A percentile compares a stretch with the other conserved stretches of the same genome.
These are phyloP conservation scores for Leptura quadrifasciata DNA, from an alignment of 2,888 invertebrate genomes.

Conservation along the genomic window DNA sequence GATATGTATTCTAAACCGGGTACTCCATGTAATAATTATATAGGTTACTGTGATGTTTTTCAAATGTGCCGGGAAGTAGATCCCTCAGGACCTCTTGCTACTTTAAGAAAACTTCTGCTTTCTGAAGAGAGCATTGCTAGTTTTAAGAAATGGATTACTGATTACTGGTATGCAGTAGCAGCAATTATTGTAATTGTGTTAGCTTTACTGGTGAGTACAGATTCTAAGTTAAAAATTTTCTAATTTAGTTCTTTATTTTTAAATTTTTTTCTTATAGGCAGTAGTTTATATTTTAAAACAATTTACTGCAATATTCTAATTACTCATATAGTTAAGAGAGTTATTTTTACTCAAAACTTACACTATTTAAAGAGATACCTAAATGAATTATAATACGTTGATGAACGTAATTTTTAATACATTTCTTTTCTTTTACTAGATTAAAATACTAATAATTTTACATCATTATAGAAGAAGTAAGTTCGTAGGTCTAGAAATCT, in stretches of 20 bases:
- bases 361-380: too few species aligned
- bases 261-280: neutral
- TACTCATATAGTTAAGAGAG: too few species aligned
- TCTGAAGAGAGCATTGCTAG: slow-evolving; percentile 94
- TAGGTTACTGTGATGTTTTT: slow-evolving; percentile 85
- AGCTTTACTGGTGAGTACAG: slow-evolving; percentile 85
- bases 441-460: slow-evolving; percentile 34
- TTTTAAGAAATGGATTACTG: slow-evolving; percentile 89
- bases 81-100: slow-evolving; percentile 94
- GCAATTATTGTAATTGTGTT: slow-evolving; percentile 84
- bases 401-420: neutral
- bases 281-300: too few species aligned
- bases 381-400: neutral
- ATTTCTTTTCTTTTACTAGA: slow-evolving; percentile 40
- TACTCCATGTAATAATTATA: slow-evolving; percentile 93
- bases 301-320: too few species aligned
- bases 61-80: slow-evolving; percentile 92
- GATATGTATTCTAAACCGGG: slow-evolving; percentile 96
- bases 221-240: neutral
- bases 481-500: slow-evolving; percentile 18
- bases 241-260: neutral
- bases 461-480: slow-evolving; percentile 39
- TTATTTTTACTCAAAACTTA: too few species aligned
- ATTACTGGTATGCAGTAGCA: slow-evolving; percentile 94
- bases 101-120: slow-evolving; percentile 88